phyloP scores from a whole-genome alignment of 2,797 vertebrate genomes.

The Propithecus deckenii region DNA sequence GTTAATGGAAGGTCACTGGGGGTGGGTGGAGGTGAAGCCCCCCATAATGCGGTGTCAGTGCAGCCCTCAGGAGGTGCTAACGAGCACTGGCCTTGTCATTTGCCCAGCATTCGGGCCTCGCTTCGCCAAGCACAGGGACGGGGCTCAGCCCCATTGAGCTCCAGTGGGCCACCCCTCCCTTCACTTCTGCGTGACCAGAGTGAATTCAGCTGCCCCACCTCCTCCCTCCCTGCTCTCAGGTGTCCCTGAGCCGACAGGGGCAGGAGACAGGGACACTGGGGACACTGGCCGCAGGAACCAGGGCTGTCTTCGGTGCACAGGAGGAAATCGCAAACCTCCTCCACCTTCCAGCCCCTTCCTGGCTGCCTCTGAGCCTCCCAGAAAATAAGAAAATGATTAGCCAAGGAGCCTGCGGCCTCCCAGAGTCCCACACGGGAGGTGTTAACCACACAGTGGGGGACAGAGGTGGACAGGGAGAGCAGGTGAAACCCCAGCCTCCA shows the following conservation, averaged over 20 bases:
- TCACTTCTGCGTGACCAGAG: rapidly evolving
- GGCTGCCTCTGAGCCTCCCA: conserved; percentile 59
- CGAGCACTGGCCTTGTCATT: conserved; percentile 81
- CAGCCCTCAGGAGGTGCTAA: conserved; percentile 79
- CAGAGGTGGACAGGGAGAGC: conserved; percentile 69
- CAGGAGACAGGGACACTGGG: background rate
- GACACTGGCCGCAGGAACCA: background rate
- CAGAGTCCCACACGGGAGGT: conserved; percentile 72
- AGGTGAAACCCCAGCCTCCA: background rate
- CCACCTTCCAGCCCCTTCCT: rapidly evolving
- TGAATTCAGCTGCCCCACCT: background rate
- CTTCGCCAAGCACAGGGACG: conserved; percentile 36
- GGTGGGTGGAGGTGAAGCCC: conserved; percentile 88
- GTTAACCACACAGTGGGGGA: conserved; percentile 66
- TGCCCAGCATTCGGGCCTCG: conserved; percentile 68
- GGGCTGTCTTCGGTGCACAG: background rate
- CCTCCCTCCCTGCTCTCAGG: background rate
- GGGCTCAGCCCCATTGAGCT: background rate
- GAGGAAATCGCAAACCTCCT: background rate
- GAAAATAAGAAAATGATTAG: conserved; percentile 53
- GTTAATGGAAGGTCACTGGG: conserved; percentile 90
- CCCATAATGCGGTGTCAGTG: conserved; percentile 86
- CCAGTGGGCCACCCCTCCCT: background rate
- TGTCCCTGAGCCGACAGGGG: background rate
- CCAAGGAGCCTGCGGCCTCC: conserved; percentile 25